These are phyloP conservation scores for Tringa solitaria DNA, from an alignment of 2,113 vertebrate species.

Conservation along the genomic window DNA sequence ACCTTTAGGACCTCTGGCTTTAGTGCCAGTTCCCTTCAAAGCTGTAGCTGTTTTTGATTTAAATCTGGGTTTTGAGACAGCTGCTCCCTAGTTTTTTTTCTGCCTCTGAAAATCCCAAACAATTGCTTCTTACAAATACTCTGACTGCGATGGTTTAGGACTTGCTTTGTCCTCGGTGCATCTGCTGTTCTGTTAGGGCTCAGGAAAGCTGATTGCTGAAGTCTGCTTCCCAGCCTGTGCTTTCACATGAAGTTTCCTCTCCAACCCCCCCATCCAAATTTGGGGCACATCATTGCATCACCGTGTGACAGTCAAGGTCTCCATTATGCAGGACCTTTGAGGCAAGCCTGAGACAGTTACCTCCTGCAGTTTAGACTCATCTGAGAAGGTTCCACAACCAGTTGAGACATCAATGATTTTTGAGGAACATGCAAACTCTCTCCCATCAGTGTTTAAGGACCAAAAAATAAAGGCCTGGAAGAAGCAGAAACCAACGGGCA, in stretches of 20 bases:
- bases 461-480: not conserved
- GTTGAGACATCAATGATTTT: not conserved
- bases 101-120: not conserved
- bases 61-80: not conserved
- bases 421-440: not conserved
- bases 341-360: not conserved
- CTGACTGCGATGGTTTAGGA: not conserved
- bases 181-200: conserved; percentile 1
- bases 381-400: not conserved
- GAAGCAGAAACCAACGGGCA: not conserved
- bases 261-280: not conserved
- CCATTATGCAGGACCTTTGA: not conserved
- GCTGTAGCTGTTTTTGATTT: not conserved
- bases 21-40: not conserved
- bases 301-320: not conserved
- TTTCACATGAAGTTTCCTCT: not conserved
- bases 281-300: not conserved
- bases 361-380: not conserved
- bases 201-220: not conserved
- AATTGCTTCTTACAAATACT: conserved; percentile 30
- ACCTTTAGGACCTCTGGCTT: not conserved
- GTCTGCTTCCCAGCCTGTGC: not conserved
- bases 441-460: not conserved
- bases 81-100: not conserved
- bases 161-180: not conserved